These are phyloP conservation scores for Montipora capitata DNA, from an alignment of 92 coral and sea anemone genomes.

Conservation along the genomic window DNA sequence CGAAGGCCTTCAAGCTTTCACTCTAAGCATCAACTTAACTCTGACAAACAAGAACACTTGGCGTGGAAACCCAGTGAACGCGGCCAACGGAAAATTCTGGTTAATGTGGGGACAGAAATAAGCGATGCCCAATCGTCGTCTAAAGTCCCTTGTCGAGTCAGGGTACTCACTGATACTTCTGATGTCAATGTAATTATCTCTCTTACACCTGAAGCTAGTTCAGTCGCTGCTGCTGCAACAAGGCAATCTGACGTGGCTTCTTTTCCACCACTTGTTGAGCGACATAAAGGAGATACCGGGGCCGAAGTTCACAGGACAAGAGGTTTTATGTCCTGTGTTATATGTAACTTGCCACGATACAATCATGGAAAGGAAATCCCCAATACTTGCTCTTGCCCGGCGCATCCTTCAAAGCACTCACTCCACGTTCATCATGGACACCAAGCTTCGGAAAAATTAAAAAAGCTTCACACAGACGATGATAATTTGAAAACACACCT, in stretches of 20 bases:
- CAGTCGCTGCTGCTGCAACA: background rate
- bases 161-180: constrained; percentile 31
- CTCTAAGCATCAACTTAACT: constrained; percentile 1
- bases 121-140: constrained; percentile 9
- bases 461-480: constrained; percentile 2
- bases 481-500: background rate
- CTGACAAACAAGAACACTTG: constrained; percentile 3
- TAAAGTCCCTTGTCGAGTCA: constrained; percentile 15
- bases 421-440: constrained; percentile 56
- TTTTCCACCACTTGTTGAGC: constrained; percentile 9
- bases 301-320: constrained; percentile 82
- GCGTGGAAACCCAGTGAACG: constrained; percentile 4
- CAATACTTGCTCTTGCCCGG: constrained; percentile 72
- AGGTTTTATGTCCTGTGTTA: constrained; percentile 86
- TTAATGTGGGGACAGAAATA: constrained; percentile 18
- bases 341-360: constrained; percentile 85
- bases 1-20: constrained; percentile 15
- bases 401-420: constrained; percentile 70
- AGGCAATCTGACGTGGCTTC: background rate
- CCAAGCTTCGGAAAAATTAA: constrained; percentile 21
- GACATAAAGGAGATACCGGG: constrained; percentile 51
- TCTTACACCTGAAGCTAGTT: constrained; percentile 41
- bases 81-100: background rate
- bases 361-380: constrained; percentile 63
- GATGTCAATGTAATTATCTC: constrained; percentile 65